Conservation (phyloP, 2,888 invertebrate species). For the Heteropelma amictum region DNA sequence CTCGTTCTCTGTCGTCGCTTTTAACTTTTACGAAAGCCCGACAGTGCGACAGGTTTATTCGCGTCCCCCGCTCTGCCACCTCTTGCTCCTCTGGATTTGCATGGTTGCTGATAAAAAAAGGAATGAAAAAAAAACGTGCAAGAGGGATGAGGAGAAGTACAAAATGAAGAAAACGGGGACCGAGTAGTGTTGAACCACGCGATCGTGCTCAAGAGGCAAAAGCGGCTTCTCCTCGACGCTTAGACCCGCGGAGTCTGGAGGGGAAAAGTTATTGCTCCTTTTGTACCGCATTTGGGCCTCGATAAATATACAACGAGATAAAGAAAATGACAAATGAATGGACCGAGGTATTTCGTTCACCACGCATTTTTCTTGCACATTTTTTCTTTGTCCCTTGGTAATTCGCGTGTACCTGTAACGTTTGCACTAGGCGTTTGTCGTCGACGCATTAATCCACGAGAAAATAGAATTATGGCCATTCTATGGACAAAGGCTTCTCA, state of each 20-base stretch:
- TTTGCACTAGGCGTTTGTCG: background rate
- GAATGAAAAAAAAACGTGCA: constrained; percentile 1
- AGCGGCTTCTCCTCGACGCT: constrained; percentile 12
- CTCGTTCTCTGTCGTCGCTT: constrained; percentile 57
- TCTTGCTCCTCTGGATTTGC: constrained; percentile 65
- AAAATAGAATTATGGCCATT: too few species aligned
- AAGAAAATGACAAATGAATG: background rate
- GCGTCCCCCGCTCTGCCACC: constrained; percentile 54
- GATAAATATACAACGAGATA: constrained; percentile 20
- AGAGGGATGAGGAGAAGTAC: background rate
- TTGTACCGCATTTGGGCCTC: constrained; percentile 26
- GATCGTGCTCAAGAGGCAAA: constrained; percentile 11
- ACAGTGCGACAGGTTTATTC: constrained; percentile 67
- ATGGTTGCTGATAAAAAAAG: constrained; percentile 41
- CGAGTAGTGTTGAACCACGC: constrained; percentile 34
- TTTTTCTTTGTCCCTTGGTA: too few species aligned
- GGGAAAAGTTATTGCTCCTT: constrained; percentile 36
- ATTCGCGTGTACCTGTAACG: background rate
- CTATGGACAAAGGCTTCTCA: too few species aligned
- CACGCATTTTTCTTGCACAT: background rate
- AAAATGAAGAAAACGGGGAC: background rate
- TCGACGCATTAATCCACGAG: background rate
- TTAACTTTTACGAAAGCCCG: constrained; percentile 64
- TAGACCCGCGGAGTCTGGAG: constrained; percentile 11
- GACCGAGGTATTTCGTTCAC: background rate